A percentile compares a stretch with the other conserved stretches of the same genome.
Evolutionary conservation across 1,140 invertebrate species (phyloP).

Genomic region (Mycetomoellerius zeteki): DNA sequence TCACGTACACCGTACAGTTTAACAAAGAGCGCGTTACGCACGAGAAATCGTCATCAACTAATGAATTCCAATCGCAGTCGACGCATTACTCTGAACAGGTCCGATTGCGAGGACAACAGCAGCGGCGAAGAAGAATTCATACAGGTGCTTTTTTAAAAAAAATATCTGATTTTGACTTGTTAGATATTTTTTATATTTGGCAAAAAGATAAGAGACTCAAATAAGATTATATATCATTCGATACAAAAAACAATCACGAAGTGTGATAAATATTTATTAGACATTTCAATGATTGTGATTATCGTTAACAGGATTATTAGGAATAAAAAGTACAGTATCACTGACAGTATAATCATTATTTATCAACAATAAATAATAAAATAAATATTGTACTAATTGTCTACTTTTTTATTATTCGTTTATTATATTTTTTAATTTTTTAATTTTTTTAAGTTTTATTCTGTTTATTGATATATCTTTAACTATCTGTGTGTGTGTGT

Average conservation of each 20-base stretch:
- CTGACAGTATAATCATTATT: background rate
- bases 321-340: background rate
- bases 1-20: conserved; percentile 83
- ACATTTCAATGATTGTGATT: background rate
- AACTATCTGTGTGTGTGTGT: background rate
- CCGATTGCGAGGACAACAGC: conserved; percentile 87
- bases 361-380: background rate
- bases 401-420: background rate
- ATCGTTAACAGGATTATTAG: background rate
- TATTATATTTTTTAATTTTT: background rate
- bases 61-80: conserved; percentile 82
- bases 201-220: background rate
- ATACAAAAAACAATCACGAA: background rate
- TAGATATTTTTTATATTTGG: background rate
- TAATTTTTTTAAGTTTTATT: background rate
- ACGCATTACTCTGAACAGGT: conserved; percentile 81
- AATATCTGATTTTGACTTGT: background rate
- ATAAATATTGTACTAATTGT: background rate
- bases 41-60: conserved; percentile 82
- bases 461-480: background rate
- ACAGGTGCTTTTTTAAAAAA: conserved; percentile 75
- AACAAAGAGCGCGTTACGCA: conserved; percentile 79
- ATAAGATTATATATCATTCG: background rate
- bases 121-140: conserved; percentile 86
- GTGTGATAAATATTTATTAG: background rate